Percentiles rank a stretch among this genome's conserved stretches.
phyloP scores from a whole-genome alignment of 2,888 invertebrate species.

The Eucera pruinosa region DNA sequence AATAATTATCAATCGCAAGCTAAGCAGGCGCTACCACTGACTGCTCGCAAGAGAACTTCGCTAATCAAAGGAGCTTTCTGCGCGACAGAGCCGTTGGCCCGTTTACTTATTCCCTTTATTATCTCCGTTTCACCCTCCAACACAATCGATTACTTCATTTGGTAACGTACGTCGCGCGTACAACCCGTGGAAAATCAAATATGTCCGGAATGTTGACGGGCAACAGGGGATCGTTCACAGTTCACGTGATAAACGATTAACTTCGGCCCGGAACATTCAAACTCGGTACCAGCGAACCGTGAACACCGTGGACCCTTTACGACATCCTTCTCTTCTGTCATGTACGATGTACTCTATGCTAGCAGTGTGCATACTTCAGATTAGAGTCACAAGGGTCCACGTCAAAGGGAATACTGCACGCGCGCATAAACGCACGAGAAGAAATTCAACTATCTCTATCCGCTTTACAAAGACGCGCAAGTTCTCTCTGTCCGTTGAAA shows the following conservation, averaged over 20 bases:
- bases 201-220: conserved; percentile 22
- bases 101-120: conserved; percentile 35
- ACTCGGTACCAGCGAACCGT: conserved; percentile 68
- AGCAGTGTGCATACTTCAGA: conserved; percentile 7
- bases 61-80: conserved; percentile 32
- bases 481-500: neutral
- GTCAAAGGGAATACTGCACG: conserved; percentile 44
- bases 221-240: conserved; percentile 65
- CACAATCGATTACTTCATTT: conserved; percentile 6
- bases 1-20: too few species aligned
- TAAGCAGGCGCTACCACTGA: too few species aligned
- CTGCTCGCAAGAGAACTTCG: conserved; percentile 13
- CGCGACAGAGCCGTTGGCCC: conserved; percentile 17
- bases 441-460: conserved; percentile 21
- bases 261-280: conserved; percentile 54
- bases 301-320: conserved; percentile 69
- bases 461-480: too few species aligned
- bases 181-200: conserved; percentile 18
- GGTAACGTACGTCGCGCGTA: neutral
- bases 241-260: conserved; percentile 76
- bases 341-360: conserved; percentile 17
- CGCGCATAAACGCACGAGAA: conserved; percentile 26
- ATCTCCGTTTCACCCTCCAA: neutral
- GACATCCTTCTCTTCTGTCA: conserved; percentile 64
- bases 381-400: conserved; percentile 26